Evolutionary conservation across 1,140 invertebrate species (phyloP).

Genomic region (Drosophila teissieri): DNA sequence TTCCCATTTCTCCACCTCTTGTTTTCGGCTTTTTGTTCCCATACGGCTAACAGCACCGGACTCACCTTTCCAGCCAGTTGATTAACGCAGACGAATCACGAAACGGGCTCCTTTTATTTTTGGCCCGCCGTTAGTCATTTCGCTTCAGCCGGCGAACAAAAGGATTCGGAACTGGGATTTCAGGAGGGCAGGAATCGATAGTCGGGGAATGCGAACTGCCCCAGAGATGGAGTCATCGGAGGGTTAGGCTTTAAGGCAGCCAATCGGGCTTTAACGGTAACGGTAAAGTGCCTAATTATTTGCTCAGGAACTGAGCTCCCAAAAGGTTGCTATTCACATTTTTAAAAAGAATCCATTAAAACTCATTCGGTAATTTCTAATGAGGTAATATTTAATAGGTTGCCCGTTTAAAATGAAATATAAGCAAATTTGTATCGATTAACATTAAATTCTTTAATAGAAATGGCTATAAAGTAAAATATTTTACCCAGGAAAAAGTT

Average conservation of each 20-base stretch:
- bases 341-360: too few relatives aligned
- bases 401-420: background rate
- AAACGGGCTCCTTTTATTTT: slow-evolving; percentile 55
- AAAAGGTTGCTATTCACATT: background rate
- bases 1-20: slow-evolving; percentile 8
- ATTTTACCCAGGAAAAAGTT: background rate
- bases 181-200: slow-evolving; percentile 41
- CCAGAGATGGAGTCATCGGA: slow-evolving; percentile 29
- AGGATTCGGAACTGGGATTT: slow-evolving; percentile 58
- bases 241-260: slow-evolving; percentile 37
- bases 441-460: background rate
- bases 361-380: too few relatives aligned
- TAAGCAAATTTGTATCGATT: background rate
- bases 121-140: slow-evolving; percentile 46
- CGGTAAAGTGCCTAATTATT: background rate
- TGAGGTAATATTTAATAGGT: too few relatives aligned
- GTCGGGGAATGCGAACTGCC: background rate
- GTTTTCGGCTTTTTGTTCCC: slow-evolving; percentile 39
- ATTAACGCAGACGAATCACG: slow-evolving; percentile 75
- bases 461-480: background rate
- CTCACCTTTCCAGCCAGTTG: slow-evolving; percentile 61
- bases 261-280: slow-evolving; percentile 21
- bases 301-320: background rate
- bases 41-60: slow-evolving; percentile 34
- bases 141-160: slow-evolving; percentile 19